Evolutionary conservation across 2,113 vertebrate species (phyloP), one percentile per base, ranked within the genome.

Genomic region (Peromyscus maniculatus): DNA sequence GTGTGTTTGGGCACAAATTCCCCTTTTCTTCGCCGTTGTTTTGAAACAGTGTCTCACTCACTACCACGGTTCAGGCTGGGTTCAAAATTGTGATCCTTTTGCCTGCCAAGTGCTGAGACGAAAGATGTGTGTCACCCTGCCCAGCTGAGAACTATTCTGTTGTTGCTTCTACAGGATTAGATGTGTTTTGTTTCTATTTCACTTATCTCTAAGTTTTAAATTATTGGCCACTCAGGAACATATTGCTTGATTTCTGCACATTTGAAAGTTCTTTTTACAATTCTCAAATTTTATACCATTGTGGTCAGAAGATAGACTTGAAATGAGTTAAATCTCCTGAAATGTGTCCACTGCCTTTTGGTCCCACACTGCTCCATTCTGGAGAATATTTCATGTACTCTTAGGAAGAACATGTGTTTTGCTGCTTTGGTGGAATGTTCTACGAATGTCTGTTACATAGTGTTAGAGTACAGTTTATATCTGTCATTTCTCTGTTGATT

Each of bases 41-140:
- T 84, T 64, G 82, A 64, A 59, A 84, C 59, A 84, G n/a, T 84
- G 57, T 10, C 52, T 52, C 52, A 52, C n/a, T 43, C 15, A 46
- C 15, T 31, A 43, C 75, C 5, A 15, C 17, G 57, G 57, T 84
- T 39, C 22, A 39, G 59, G 15, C 59, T 84, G 62, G n/a, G 43
- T 17, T 86, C 15, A 64, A 28, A 86, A 31, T 31, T 66, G 13
- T 43, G 24, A 64, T 46, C 82, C 31, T 31, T 43, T 43, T 31
- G 82, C 39, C 59, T 64, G 57, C 15, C n/a, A 31, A 43, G 13
- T 59, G 13, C 82, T 64, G n/a, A 5, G 13, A 7, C 2, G 24
- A 43, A 5, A 19, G n/a, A 31, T 39, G 2, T 9, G 1, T 43
- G n/a, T 26, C 13, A 62, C 12, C 12, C 2, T 1, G 5, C 16